Base-by-base conservation (phyloP, 2,113 vertebrate species). In the Hippocampus guttulatus region DNA sequence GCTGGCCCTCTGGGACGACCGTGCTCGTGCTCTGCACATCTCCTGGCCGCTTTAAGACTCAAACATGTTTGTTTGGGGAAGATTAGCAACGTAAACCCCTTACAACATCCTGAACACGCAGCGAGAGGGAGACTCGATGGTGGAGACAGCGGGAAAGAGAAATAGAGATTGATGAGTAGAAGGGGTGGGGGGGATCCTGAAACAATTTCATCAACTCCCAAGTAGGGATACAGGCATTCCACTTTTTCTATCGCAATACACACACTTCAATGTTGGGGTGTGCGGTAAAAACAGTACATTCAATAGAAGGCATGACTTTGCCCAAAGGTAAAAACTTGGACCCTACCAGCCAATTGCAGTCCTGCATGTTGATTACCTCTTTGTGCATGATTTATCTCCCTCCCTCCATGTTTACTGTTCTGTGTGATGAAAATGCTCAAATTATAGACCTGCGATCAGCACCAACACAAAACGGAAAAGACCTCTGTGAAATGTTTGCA, bases 21-120 rank as follows among this genome's bases (percentile, higher is more conserved):
- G 85, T 27, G 80, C 88, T 91, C 91, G 90, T 93, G 92, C 91
- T 92, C 88, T 76, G 76, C 74, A 75, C 81, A 88, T 88, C 89
- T 90, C 83, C 81, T 77, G 87, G 79, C 81, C 40, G 85, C 90
- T 91, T 89, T 88, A 91, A 86, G 82, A 70, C 81, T 79, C 76
- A 72, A 65, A 69, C 41, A 11, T 91, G 90, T 92, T 92, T 93
- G 88, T 92, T 93, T 93, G 91, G 86, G 85, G 70, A 91, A 92
- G 91, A 93, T 93, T 93, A 93, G 90, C 82, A 90, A 90, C 85
- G 88, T 92, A 91, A 93, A 92, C 89, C 80, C 91, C 90, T 88
- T 89, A 91, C 88, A 88, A 90, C 90, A 89, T 90, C 90, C 90
- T 88, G 88, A 86, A 90, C 87, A 87, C 65, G 73, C 82, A 87